Percentiles rank a stretch among this genome's conserved stretches.
Conservation (phyloP, 1,140 invertebrate genomes). For the Lordiphosa clarofinis region DNA sequence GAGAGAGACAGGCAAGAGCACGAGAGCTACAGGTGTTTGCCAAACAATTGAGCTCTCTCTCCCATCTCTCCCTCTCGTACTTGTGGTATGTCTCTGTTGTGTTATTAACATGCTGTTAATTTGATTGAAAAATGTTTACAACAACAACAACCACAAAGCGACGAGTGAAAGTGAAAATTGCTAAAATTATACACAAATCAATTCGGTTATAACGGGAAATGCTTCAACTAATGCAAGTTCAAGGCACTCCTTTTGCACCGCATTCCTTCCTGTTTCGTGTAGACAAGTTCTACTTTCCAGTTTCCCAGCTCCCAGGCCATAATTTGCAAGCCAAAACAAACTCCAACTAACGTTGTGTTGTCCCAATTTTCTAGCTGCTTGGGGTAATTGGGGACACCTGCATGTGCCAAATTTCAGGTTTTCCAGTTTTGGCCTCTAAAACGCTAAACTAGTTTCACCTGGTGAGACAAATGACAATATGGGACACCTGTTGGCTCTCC, state of each 20-base stretch:
- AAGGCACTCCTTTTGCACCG: conserved; percentile 29
- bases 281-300: conserved; percentile 68
- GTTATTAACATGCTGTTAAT: conserved; percentile 74
- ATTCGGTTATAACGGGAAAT: conserved; percentile 37
- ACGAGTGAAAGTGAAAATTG: conserved; percentile 74
- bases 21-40: no score
- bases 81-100: conserved; percentile 43
- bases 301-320: conserved; percentile 28
- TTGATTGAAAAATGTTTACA: conserved; percentile 71
- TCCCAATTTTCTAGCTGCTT: conserved; percentile 38
- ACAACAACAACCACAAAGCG: conserved; percentile 6
- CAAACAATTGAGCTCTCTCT: background rate
- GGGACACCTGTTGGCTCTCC: conserved; percentile 21
- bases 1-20: conserved; percentile 20
- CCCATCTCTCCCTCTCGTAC: conserved; percentile 13
- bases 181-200: conserved; percentile 70
- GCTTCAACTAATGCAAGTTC: conserved; percentile 56
- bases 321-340: conserved; percentile 63
- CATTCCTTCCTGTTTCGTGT: conserved; percentile 25
- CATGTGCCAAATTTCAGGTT: conserved; percentile 66
- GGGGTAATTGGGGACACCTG: conserved; percentile 74
- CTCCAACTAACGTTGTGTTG: conserved; percentile 56
- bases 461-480: background rate
- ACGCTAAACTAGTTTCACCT: conserved; percentile 51
- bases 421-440: conserved; percentile 35